Conservation (phyloP, 2,888 invertebrate genomes). For the Chaitophorus viminalis region DNA sequence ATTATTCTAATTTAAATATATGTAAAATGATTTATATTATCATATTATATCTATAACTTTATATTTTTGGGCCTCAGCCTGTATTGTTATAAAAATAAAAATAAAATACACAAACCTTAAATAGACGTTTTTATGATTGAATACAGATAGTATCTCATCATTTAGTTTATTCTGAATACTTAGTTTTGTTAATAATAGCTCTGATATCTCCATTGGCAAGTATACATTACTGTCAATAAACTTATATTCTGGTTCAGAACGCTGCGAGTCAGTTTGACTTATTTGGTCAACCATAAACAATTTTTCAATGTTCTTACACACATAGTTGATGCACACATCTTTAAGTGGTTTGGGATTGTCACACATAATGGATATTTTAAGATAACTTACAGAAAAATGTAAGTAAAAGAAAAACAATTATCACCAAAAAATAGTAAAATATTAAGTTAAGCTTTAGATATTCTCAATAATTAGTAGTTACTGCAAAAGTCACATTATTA, state of each 20-base stretch:
- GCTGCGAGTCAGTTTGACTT: conserved; percentile 46
- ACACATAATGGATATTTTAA: conserved; percentile 69
- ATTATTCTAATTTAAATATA: too few relatives aligned
- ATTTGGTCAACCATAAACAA: conserved; percentile 68
- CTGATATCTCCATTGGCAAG: conserved; percentile 72
- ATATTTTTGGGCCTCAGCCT: too few relatives aligned
- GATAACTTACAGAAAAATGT: not conserved
- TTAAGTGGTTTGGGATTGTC: conserved; percentile 74
- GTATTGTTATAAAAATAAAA: too few relatives aligned
- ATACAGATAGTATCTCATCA: conserved; percentile 73
- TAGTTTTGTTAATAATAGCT: conserved; percentile 71
- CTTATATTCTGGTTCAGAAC: conserved; percentile 42
- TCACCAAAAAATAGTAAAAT: not conserved
- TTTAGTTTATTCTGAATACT: conserved; percentile 72
- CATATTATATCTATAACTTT: too few relatives aligned
- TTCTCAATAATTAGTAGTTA: conserved; percentile 33
- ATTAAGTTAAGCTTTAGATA: not conserved
- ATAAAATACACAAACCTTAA: conserved; percentile 71
- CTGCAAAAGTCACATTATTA: conserved; percentile 51
- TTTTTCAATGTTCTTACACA: conserved; percentile 71
- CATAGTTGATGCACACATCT: conserved; percentile 74
- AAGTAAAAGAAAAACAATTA: not conserved
- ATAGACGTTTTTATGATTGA: conserved; percentile 72
- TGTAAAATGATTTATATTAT: too few relatives aligned
- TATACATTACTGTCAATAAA: conserved; percentile 70